These are phyloP conservation scores for Stylophora pistillata DNA, from an alignment of 64 coral and sea anemone species.

Conservation along the genomic window DNA sequence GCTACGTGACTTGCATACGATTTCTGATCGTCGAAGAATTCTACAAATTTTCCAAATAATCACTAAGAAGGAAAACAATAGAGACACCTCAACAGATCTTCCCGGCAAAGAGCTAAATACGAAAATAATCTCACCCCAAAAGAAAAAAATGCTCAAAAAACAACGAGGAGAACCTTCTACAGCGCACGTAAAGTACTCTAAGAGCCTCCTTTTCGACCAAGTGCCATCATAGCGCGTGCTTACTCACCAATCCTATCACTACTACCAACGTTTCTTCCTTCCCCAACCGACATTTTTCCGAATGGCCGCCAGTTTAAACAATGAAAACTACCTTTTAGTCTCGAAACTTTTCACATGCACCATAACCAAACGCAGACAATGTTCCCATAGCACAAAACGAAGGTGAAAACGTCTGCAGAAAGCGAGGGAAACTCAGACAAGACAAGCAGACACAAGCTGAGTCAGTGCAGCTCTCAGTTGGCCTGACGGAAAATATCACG, in stretches of 20 bases:
- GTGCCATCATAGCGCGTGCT: background rate
- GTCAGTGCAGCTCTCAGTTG: background rate
- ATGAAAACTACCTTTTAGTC: background rate
- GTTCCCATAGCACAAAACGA: background rate
- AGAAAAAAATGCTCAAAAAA: background rate
- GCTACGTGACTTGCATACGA: background rate
- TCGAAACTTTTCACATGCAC: background rate
- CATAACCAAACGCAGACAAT: background rate
- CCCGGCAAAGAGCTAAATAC: too few relatives aligned
- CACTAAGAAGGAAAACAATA: too few relatives aligned
- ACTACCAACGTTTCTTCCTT: conserved; percentile 24
- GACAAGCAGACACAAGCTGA: background rate
- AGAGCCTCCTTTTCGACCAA: background rate
- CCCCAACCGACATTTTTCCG: conserved; percentile 18
- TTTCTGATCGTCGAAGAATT: background rate
- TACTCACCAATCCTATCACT: conserved; percentile 28
- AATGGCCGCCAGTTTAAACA: background rate
- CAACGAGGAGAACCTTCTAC: background rate
- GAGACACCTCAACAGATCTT: too few relatives aligned
- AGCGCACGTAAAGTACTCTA: background rate
- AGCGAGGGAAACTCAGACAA: background rate
- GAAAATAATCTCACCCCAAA: too few relatives aligned
- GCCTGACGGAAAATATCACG: conserved; percentile 33
- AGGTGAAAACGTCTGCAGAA: background rate
- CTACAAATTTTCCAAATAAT: too few relatives aligned